A percentile compares a stretch with the other conserved stretches of the same genome.
Conservation (phyloP, 2,797 vertebrate species). For the Limosa lapponica region DNA sequence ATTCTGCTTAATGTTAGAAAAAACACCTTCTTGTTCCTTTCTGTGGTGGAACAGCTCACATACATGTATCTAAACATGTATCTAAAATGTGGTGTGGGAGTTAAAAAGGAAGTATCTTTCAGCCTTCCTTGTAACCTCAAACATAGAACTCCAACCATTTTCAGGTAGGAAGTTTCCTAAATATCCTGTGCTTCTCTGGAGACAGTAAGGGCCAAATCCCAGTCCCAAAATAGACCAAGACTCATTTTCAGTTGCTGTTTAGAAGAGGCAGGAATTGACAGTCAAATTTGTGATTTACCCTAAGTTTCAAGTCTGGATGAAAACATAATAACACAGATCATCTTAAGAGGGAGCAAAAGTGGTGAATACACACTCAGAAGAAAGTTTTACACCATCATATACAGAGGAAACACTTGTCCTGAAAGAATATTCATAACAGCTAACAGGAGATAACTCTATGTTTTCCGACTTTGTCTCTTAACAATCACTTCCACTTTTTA, state of each 20-base stretch:
- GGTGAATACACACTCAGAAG: background rate
- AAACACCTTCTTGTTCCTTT: background rate
- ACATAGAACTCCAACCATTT: background rate
- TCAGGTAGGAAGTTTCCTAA: background rate
- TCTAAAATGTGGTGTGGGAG: background rate
- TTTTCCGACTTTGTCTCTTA: background rate
- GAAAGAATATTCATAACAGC: background rate
- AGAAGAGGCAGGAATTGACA: background rate
- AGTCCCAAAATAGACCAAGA: background rate
- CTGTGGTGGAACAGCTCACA: background rate
- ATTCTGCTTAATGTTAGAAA: background rate
- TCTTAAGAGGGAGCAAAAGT: background rate
- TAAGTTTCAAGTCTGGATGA: background rate
- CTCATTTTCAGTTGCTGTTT: background rate
- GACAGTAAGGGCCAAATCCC: background rate
- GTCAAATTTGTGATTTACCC: background rate
- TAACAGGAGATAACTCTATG: background rate
- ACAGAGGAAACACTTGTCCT: background rate
- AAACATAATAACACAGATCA: background rate
- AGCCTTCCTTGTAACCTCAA: fast-evolving
- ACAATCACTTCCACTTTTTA: conserved; percentile 17
- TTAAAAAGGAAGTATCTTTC: background rate
- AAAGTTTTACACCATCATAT: background rate
- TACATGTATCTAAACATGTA: fast-evolving
- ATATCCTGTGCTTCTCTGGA: background rate